These are phyloP conservation scores for Argynnis bischoffii DNA, from an alignment of 2,888 invertebrate genomes.

Conservation along the genomic window DNA sequence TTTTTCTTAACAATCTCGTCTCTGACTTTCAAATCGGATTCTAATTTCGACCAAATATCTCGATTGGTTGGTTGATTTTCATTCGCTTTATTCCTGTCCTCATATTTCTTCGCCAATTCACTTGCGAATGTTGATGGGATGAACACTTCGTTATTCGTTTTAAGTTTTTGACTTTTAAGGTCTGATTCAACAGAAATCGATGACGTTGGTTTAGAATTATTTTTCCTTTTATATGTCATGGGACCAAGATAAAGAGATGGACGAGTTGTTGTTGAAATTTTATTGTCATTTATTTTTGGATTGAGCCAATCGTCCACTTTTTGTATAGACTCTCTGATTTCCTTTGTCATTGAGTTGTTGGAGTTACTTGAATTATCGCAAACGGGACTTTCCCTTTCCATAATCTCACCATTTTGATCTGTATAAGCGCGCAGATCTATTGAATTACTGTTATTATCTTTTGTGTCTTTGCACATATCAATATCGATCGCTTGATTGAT, in stretches of 20 bases:
- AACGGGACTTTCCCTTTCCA: neutral
- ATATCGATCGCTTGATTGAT: no score
- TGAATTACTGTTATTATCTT: neutral
- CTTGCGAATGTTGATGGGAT: slow-evolving; percentile 40
- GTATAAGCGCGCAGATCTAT: neutral
- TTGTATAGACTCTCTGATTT: slow-evolving; percentile 31
- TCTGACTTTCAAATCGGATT: slow-evolving; percentile 36
- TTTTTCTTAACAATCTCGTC: slow-evolving; percentile 37
- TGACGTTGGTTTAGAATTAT: slow-evolving; percentile 28
- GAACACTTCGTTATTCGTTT: slow-evolving; percentile 14
- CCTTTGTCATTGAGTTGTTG: neutral
- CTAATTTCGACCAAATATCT: slow-evolving; percentile 39
- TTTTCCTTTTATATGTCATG: slow-evolving; percentile 43
- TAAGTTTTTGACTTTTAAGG: neutral
- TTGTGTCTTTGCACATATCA: neutral
- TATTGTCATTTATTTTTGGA: neutral
- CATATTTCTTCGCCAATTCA: slow-evolving; percentile 39
- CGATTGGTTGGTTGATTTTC: slow-evolving; percentile 5
- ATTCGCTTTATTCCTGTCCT: slow-evolving; percentile 29
- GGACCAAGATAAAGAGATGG: slow-evolving; percentile 38
- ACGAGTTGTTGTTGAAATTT: neutral
- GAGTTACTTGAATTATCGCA: neutral
- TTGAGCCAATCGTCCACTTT: slow-evolving; percentile 47
- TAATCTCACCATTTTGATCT: neutral
- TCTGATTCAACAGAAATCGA: slow-evolving; percentile 25